These are phyloP conservation scores for Ecdyonurus torrentis DNA, from an alignment of 2,888 invertebrate genomes.

Conservation along the genomic window DNA sequence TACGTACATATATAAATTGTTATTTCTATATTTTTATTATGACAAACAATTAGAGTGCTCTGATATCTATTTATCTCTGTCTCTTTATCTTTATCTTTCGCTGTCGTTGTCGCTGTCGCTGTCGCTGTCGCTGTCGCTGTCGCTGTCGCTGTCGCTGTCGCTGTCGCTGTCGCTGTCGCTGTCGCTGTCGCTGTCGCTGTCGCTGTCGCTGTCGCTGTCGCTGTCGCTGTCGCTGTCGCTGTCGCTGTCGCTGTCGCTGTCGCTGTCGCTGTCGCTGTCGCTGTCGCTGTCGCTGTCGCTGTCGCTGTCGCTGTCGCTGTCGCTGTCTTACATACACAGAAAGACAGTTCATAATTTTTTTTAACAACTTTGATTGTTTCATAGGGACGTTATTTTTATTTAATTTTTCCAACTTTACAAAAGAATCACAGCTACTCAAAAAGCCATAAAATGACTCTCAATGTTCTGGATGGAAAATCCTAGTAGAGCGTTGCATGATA, in stretches of 20 bases:
- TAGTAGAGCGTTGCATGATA: no score
- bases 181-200: neutral
- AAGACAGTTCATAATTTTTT: no score
- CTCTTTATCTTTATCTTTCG: neutral
- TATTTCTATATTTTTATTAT: neutral
- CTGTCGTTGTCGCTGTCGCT: neutral
- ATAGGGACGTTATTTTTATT: no score
- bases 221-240: neutral
- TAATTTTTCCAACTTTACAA: no score
- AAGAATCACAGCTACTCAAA: no score
- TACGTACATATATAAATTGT: neutral
- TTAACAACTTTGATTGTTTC: no score
- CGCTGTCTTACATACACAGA: no score
- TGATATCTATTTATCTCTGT: conserved; percentile 10
- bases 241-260: neutral
- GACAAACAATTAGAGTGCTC: neutral
- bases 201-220: neutral
- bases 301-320: no score
- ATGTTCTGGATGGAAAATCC: no score
- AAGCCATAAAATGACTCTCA: no score
- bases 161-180: neutral
- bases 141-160: neutral
- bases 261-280: no score
- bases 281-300: no score
- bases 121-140: neutral